Evolutionary conservation across 2,797 vertebrate genomes (phyloP).

Genomic region (Oreochromis mossambicus): DNA sequence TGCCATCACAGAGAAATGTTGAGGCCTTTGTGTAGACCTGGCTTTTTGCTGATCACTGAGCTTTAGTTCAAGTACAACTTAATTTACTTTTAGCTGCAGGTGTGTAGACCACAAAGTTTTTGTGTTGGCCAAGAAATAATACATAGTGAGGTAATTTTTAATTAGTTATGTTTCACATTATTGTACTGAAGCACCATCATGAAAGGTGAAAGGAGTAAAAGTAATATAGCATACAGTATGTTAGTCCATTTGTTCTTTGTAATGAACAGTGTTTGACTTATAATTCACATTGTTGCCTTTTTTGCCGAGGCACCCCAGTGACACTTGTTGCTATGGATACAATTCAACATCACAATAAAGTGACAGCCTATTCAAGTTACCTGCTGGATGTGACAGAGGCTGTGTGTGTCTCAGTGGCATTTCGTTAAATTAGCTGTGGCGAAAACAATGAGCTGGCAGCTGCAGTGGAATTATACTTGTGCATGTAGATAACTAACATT

Average conservation of each 20-base stretch:
- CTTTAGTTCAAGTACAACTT: background rate
- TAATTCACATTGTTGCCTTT: background rate
- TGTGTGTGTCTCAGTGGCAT: slow-evolving; percentile 8
- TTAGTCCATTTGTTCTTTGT: background rate
- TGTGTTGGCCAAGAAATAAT: background rate
- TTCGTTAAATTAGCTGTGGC: slow-evolving; percentile 21
- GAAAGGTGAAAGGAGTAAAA: background rate
- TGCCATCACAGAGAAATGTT: background rate
- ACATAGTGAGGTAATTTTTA: background rate
- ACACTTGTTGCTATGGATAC: slow-evolving; percentile 60
- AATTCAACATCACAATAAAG: slow-evolving; percentile 15
- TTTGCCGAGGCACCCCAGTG: slow-evolving; percentile 13
- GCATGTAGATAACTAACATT: background rate
- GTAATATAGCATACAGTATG: background rate
- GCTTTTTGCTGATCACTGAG: background rate
- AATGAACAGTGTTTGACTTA: background rate
- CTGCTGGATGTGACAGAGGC: background rate
- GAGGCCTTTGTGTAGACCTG: background rate
- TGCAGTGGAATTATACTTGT: slow-evolving; percentile 3
- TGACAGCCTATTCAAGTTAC: slow-evolving; percentile 36
- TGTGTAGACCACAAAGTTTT: background rate
- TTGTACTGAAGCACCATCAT: background rate
- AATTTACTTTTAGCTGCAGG: background rate
- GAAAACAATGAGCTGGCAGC: slow-evolving; percentile 25
- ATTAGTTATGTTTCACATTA: background rate